phyloP scores from a whole-genome alignment of 2,113 vertebrate species.

The Eulemur macaco region DNA sequence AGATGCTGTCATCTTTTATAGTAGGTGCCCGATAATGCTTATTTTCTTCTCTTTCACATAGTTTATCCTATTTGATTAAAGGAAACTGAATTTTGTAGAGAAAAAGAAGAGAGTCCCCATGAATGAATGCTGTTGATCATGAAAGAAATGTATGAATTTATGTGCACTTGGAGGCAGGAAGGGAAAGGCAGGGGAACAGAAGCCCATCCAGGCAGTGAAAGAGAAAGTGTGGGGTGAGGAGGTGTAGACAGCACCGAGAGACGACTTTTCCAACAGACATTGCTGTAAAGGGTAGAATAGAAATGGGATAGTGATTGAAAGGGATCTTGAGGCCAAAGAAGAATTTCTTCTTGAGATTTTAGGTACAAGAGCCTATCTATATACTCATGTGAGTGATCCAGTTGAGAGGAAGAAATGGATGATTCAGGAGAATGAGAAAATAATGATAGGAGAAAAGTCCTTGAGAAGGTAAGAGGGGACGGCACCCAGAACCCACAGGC shows the following conservation, averaged over 20 bases:
- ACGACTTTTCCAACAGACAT: background rate
- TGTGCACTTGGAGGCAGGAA: background rate
- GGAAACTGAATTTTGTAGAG: background rate
- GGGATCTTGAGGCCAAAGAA: background rate
- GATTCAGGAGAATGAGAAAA: background rate
- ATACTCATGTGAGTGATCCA: background rate
- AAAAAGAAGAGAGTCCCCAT: background rate
- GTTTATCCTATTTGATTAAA: conserved; percentile 10
- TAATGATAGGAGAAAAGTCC: background rate
- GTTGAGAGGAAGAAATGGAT: background rate
- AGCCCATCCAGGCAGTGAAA: rapidly evolving
- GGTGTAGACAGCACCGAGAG: background rate
- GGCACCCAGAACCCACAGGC: background rate
- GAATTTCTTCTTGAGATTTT: background rate
- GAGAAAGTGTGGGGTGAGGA: background rate
- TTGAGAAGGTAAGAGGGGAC: background rate
- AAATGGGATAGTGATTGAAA: background rate
- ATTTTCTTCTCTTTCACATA: background rate
- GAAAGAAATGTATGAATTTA: background rate
- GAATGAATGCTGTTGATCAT: background rate
- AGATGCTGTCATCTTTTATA: background rate
- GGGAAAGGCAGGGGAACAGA: background rate
- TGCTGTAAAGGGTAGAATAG: background rate
- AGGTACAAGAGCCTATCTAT: background rate
- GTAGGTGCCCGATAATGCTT: background rate